Percentiles rank a stretch among this genome's conserved stretches.
Conservation (phyloP, 2,113 vertebrate species). For the Apodemus sylvaticus region DNA sequence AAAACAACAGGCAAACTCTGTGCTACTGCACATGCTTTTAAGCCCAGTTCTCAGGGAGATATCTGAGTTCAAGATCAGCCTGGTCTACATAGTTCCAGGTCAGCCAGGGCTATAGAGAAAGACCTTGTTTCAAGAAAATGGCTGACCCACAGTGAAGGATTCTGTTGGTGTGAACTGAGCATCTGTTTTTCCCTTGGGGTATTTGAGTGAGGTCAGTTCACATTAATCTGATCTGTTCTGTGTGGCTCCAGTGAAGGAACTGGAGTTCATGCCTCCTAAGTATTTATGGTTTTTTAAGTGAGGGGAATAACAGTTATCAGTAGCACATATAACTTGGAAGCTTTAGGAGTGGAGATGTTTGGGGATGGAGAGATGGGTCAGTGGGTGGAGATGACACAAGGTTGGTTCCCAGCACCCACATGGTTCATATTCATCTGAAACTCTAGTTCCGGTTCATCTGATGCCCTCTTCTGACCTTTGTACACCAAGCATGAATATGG, state of each 20-base stretch:
- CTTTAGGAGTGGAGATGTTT: neutral
- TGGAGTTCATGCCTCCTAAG: neutral
- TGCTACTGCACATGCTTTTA: neutral
- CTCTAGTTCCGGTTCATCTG: neutral
- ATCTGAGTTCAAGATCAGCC: neutral
- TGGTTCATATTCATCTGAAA: neutral
- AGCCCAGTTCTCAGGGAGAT: neutral
- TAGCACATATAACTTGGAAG: neutral
- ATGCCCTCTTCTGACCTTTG: neutral
- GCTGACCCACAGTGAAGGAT: neutral
- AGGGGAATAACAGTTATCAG: neutral
- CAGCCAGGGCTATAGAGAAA: neutral
- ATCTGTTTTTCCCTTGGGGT: neutral
- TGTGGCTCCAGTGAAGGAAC: neutral
- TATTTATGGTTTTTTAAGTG: neutral
- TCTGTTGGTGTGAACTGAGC: neutral
- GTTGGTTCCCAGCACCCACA: neutral
- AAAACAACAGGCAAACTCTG: neutral
- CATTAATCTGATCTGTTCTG: neutral
- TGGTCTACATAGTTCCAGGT: neutral
- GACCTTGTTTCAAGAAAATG: neutral
- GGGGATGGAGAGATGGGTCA: neutral
- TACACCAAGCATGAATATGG: neutral
- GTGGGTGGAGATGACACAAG: neutral
- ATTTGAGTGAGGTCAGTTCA: neutral